These are phyloP conservation scores for Oophaga pumilio DNA, from an alignment of 2,113 vertebrate genomes.

Conservation along the genomic window DNA sequence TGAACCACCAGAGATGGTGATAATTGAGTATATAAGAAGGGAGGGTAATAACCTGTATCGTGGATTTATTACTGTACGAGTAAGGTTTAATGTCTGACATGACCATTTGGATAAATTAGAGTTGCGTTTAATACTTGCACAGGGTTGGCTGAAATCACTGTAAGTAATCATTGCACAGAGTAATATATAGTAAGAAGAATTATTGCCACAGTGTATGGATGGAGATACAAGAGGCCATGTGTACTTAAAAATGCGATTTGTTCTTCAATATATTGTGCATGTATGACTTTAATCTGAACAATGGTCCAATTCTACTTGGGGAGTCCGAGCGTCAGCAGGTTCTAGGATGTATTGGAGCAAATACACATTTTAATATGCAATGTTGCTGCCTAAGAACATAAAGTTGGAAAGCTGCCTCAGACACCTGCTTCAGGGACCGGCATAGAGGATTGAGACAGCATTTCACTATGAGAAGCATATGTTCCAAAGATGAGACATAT, in stretches of 20 bases:
- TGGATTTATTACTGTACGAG: background rate
- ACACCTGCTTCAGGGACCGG: constrained; percentile 40
- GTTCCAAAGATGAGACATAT: constrained; percentile 43
- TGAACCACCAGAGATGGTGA: too few relatives aligned
- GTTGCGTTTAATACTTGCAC: too few relatives aligned
- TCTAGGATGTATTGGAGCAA: constrained; percentile 29
- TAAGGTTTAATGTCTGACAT: background rate
- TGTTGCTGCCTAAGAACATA: constrained; percentile 23
- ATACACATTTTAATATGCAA: constrained; percentile 42
- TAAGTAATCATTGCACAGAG: background rate
- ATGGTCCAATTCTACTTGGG: constrained; percentile 34
- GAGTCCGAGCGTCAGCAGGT: constrained; percentile 28
- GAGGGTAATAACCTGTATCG: too few relatives aligned
- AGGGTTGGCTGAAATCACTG: background rate
- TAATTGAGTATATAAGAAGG: too few relatives aligned
- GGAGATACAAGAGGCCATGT: background rate
- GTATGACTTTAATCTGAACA: constrained; percentile 8
- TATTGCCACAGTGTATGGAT: background rate
- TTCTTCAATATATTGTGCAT: background rate
- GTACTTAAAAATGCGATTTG: background rate
- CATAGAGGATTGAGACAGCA: constrained; percentile 4
- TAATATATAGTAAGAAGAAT: background rate
- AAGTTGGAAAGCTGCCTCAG: constrained; percentile 40
- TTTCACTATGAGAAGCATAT: constrained; percentile 36
- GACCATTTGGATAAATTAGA: background rate